phyloP scores from a whole-genome alignment of 2,797 vertebrate species.

The Tragelaphus oryx region DNA sequence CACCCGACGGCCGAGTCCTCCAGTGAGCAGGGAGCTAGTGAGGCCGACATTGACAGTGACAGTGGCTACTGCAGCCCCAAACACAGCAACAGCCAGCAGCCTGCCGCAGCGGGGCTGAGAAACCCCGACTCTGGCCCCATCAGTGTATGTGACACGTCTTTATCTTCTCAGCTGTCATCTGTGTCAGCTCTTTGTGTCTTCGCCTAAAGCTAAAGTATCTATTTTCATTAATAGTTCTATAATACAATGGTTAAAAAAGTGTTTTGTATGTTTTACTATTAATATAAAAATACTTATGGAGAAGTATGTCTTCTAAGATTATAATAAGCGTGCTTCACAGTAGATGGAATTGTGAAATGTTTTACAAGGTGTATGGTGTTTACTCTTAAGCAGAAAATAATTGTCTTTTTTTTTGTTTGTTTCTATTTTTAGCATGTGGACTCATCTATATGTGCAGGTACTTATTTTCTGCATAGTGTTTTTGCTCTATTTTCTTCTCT shows the following conservation, averaged over 20 bases:
- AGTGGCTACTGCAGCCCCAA: slow-evolving; percentile 96
- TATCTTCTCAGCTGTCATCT: not conserved
- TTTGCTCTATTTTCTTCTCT: slow-evolving; percentile 37
- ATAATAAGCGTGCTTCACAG: not conserved
- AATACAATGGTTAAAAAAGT: not conserved
- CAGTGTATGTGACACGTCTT: slow-evolving; percentile 74
- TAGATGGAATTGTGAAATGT: not conserved
- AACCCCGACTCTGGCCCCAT: slow-evolving; percentile 73
- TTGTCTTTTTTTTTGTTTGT: not conserved
- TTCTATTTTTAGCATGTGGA: slow-evolving; percentile 85
- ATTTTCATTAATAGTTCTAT: not conserved
- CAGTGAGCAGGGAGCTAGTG: slow-evolving; percentile 92
- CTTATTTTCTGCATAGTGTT: slow-evolving; percentile 47
- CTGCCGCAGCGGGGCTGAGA: slow-evolving; percentile 74
- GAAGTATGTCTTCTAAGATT: not conserved
- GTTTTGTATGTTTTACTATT: slow-evolving; percentile 15
- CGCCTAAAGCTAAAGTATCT: not conserved
- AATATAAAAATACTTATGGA: not conserved
- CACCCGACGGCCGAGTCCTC: slow-evolving; percentile 90
- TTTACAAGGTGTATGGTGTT: not conserved
- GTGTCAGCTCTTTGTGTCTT: not conserved
- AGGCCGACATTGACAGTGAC: slow-evolving; percentile 98
- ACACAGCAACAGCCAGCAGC: slow-evolving; percentile 89
- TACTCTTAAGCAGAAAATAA: slow-evolving; percentile 4
- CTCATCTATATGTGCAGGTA: slow-evolving; percentile 89